Conservation (phyloP, 2,113 vertebrate species). For the Phasianus colchicus region DNA sequence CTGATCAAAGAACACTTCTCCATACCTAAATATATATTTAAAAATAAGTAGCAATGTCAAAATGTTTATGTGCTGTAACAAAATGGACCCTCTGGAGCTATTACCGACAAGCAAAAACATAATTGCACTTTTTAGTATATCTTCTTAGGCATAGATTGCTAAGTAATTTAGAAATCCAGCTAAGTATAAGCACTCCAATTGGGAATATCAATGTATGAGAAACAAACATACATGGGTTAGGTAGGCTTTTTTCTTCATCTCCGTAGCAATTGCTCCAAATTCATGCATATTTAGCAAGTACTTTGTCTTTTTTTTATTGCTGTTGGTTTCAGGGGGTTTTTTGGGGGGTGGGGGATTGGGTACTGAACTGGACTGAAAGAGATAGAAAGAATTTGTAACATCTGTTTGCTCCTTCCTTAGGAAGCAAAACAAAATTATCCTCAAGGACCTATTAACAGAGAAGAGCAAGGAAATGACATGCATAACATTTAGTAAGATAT, state of each 20-base stretch:
- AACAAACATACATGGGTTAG: not conserved
- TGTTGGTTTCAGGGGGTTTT: not conserved
- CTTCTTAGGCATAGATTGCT: not conserved
- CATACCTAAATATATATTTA: not conserved
- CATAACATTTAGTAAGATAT: not conserved
- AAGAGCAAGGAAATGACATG: not conserved
- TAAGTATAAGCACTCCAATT: not conserved
- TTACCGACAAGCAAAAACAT: not conserved
- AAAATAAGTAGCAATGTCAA: conserved; percentile 5
- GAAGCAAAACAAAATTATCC: not conserved
- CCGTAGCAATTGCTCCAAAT: not conserved
- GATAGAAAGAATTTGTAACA: not conserved
- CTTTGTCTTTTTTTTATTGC: not conserved
- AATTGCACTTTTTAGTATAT: not conserved
- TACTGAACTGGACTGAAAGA: not conserved
- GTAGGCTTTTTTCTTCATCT: not conserved
- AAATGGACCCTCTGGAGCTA: not conserved
- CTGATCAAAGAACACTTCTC: conserved; percentile 19
- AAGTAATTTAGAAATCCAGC: not conserved
- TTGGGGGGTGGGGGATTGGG: not conserved
- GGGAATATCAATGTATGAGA: not conserved
- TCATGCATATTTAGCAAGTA: not conserved
- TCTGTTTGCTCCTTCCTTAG: not conserved
- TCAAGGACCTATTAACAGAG: not conserved
- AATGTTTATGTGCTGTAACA: conserved; percentile 8